These are phyloP conservation scores for Carterocephalus palaemon DNA, from an alignment of 2,888 invertebrate species.

Conservation along the genomic window DNA sequence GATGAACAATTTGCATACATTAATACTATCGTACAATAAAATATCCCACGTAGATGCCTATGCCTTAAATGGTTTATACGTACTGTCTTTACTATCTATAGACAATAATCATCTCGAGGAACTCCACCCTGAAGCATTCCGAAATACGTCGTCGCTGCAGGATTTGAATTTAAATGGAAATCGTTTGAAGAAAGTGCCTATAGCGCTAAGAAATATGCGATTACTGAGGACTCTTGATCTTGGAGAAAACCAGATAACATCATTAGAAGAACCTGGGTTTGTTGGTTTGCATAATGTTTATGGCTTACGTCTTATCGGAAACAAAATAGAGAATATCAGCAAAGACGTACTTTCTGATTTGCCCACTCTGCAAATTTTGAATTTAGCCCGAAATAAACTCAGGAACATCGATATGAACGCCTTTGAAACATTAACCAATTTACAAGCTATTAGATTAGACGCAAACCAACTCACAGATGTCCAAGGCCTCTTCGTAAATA, in stretches of 20 bases:
- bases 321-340: conserved; percentile 89
- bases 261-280: conserved; percentile 89
- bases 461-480: conserved; percentile 90
- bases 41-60: conserved; percentile 91
- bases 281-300: conserved; percentile 91
- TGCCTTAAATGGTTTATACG: conserved; percentile 92
- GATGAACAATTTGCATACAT: conserved; percentile 94
- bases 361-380: conserved; percentile 90
- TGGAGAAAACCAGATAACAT: conserved; percentile 92
- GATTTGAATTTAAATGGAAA: conserved; percentile 95
- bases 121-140: conserved; percentile 92
- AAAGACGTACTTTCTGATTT: conserved; percentile 88
- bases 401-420: conserved; percentile 87
- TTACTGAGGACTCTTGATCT: conserved; percentile 92
- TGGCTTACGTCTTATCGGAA: conserved; percentile 92
- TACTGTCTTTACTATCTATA: conserved; percentile 89
- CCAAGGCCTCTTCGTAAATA: conserved; percentile 89
- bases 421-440: conserved; percentile 87
- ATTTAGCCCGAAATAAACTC: conserved; percentile 92
- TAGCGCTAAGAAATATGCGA: conserved; percentile 90
- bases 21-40: conserved; percentile 91
- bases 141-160: conserved; percentile 93
- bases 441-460: conserved; percentile 92
- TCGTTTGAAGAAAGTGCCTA: conserved; percentile 87
- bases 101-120: conserved; percentile 91